Evolutionary conservation across 2,888 invertebrate genomes (phyloP).

Genomic region (Gonocerus acuteangulatus): DNA sequence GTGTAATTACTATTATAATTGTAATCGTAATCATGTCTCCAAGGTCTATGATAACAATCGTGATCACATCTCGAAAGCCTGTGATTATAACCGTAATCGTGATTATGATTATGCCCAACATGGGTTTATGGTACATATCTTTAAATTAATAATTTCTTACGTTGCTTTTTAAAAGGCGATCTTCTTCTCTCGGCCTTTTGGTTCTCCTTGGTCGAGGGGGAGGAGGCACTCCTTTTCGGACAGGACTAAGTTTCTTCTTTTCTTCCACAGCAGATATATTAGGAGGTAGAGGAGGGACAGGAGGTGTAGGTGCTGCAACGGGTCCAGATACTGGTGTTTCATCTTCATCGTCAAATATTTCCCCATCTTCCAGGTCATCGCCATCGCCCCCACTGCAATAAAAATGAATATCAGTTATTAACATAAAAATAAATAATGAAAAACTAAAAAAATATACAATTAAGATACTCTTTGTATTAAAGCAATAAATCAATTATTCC

Average conservation of each 20-base stretch:
- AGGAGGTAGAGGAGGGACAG: conserved; percentile 27
- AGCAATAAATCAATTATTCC: too few relatives aligned
- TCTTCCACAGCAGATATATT: conserved; percentile 14
- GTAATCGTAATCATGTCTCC: too few relatives aligned
- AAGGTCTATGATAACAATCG: too few relatives aligned
- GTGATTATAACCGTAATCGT: too few relatives aligned
- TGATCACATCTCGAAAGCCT: too few relatives aligned
- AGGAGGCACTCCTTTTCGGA: not conserved
- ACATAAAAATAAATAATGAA: conserved; percentile 25
- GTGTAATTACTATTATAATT: too few relatives aligned
- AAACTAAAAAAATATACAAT: too few relatives aligned
- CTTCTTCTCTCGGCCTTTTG: conserved; percentile 26
- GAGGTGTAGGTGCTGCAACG: conserved; percentile 14
- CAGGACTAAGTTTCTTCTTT: conserved; percentile 11
- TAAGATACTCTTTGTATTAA: too few relatives aligned
- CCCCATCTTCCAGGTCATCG: conserved; percentile 78
- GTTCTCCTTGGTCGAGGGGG: not conserved
- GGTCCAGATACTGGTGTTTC: conserved; percentile 9
- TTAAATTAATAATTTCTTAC: too few relatives aligned
- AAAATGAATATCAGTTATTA: too few relatives aligned
- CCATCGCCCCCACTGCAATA: conserved; percentile 40
- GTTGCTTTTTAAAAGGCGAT: conserved; percentile 13
- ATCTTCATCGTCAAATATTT: conserved; percentile 65
- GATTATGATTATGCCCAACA: too few relatives aligned
- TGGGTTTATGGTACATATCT: too few relatives aligned